Percentiles rank a stretch among this genome's conserved stretches.
These are phyloP conservation scores for Nephila pilipes DNA, from an alignment of 1,140 invertebrate species.

Conservation along the genomic window DNA sequence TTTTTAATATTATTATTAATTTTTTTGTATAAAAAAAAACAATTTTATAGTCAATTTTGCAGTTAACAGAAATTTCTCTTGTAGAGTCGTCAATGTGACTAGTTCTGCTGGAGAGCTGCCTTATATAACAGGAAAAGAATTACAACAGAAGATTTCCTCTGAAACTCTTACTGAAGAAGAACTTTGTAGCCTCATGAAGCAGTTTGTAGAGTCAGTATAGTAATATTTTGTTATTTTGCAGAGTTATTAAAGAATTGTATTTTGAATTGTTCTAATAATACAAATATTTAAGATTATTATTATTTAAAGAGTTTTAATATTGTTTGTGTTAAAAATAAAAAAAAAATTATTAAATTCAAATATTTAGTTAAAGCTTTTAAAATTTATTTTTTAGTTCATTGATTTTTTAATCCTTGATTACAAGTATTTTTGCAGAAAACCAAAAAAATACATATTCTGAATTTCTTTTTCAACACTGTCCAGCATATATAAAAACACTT, in stretches of 20 bases:
- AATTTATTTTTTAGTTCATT: too few species aligned
- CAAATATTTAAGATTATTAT: too few species aligned
- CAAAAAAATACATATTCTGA: too few species aligned
- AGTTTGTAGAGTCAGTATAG: constrained; percentile 85
- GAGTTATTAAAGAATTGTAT: not conserved
- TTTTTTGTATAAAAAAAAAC: not conserved
- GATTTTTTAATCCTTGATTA: too few species aligned
- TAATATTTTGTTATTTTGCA: not conserved
- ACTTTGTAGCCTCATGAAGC: constrained; percentile 84
- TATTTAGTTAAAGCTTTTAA: too few species aligned
- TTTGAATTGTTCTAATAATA: not conserved
- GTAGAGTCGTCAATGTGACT: constrained; percentile 88
- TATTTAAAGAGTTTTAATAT: too few species aligned
- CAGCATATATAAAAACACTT: too few species aligned
- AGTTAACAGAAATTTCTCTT: not conserved
- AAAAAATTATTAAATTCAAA: too few species aligned
- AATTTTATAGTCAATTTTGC: not conserved
- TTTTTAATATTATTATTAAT: not conserved
- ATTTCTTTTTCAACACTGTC: too few species aligned
- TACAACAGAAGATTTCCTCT: constrained; percentile 84
- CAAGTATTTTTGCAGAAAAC: too few species aligned
- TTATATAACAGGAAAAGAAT: constrained; percentile 79
- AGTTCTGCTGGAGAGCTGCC: constrained; percentile 84
- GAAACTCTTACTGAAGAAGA: constrained; percentile 83
- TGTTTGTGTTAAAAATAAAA: too few species aligned